Base-by-base conservation (phyloP, 2,113 vertebrate genomes). In the Semnornis frantzii region DNA sequence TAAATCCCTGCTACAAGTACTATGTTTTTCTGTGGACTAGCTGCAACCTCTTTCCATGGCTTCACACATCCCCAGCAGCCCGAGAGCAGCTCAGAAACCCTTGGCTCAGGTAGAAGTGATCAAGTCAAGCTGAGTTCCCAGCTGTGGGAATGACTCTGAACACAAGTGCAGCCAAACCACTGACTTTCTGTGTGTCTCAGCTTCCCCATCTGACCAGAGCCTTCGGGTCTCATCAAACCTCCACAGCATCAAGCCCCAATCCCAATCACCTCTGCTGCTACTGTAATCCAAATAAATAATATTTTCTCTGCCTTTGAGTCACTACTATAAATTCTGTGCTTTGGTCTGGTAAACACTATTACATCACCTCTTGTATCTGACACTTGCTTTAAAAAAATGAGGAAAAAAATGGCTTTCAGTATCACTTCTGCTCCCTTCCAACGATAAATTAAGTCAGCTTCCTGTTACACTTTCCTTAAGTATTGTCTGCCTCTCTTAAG, bases 261-360 rank as follows among this genome's bases (percentile, higher is more conserved):
- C 42, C 34, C 58, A 73, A 50, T 39, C 0, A 0, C 44, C 70
- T 93, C 79, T 65, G 65, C 27, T 90, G 82, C 91, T 85, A 78
- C 73, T 31, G 66, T 59, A 91, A 86, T 25, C 68, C 65, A 95
- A 79, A 88, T 37, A 93, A 92, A 84, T 80, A 92, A 77, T 75
- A 63, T 87, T 85, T 86, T 59, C 65, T 90, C 87, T 90, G 87
- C 58, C 77, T 93, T 90, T 90, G 76, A 96, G 87, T 96, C 96
- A 96, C 70, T 84, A 48, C 50, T 76, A 63, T 89, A 93, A 93
- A 95, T 94, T 77, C 94, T 48, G 82, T 82, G 85, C 73, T 84
- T 86, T 2, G 0, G 95, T 94, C 87, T 91, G 88, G 79, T 94
- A 95, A 95, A 94, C 93, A 94, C 62, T 78, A 70, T 95, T 90